A percentile compares a stretch with the other conserved stretches of the same genome.
Evolutionary conservation across 2,888 invertebrate genomes (phyloP).

Genomic region (Drosophila borborema): DNA sequence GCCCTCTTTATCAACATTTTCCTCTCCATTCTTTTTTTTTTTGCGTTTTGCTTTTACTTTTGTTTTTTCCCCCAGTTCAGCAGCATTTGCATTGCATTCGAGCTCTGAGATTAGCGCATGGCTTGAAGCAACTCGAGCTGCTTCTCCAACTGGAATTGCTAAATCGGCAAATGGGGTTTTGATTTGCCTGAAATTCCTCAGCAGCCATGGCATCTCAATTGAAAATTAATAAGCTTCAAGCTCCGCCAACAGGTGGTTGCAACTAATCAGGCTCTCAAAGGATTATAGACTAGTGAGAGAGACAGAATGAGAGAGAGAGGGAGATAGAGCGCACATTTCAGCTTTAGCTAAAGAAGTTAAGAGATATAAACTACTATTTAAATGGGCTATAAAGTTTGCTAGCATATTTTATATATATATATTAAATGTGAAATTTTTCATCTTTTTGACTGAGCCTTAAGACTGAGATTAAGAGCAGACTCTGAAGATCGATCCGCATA

Average conservation of each 20-base stretch:
- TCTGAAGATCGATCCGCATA: not conserved
- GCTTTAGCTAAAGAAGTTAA: not conserved
- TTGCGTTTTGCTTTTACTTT: slow-evolving; percentile 16
- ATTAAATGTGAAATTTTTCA: too few species aligned
- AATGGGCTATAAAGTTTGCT: not conserved
- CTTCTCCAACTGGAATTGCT: slow-evolving; percentile 35
- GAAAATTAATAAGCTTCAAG: slow-evolving; percentile 63
- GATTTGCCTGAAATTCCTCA: slow-evolving; percentile 53
- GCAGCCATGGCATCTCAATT: slow-evolving; percentile 42
- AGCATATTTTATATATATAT: too few species aligned
- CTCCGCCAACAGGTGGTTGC: slow-evolving; percentile 21
- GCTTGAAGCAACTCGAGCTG: slow-evolving; percentile 25
- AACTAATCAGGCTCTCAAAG: slow-evolving; percentile 2
- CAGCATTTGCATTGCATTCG: slow-evolving; percentile 69
- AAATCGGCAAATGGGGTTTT: slow-evolving; percentile 65
- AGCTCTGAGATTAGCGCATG: slow-evolving; percentile 76
- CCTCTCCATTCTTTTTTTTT: not conserved
- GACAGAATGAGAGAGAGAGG: not conserved
- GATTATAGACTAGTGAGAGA: not conserved
- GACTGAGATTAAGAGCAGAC: too few species aligned
- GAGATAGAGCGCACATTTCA: not conserved
- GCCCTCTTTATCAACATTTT: slow-evolving; percentile 14
- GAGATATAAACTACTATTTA: not conserved
- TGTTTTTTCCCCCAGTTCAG: slow-evolving; percentile 35
- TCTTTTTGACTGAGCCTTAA: not conserved